A percentile compares a stretch with the other conserved stretches of the same genome.
Evolutionary conservation across 2,113 vertebrate genomes (phyloP).

Genomic region (Prietella phreatophila): DNA sequence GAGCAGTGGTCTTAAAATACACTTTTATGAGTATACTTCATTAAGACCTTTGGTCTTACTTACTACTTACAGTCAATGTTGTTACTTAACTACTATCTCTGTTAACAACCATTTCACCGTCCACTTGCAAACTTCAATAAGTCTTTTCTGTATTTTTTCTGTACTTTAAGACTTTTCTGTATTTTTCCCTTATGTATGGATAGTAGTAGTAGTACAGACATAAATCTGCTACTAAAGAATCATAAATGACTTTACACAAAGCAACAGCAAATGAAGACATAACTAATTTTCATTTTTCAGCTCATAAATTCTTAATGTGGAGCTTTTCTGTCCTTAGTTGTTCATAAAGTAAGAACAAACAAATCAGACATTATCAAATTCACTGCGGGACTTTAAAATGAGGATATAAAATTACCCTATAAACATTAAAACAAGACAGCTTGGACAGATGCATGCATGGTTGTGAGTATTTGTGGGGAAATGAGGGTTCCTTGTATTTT

Average conservation of each 20-base stretch:
- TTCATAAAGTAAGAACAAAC: slow-evolving; percentile 42
- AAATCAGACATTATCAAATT: slow-evolving; percentile 54
- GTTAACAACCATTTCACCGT: slow-evolving; percentile 53
- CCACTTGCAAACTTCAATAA: slow-evolving; percentile 55
- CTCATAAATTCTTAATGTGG: slow-evolving; percentile 33
- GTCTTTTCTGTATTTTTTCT: slow-evolving; percentile 44
- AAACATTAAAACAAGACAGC: background rate
- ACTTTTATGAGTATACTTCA: slow-evolving; percentile 68
- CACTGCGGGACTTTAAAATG: slow-evolving; percentile 17
- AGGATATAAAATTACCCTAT: background rate
- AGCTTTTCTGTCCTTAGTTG: slow-evolving; percentile 14
- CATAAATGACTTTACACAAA: slow-evolving; percentile 40
- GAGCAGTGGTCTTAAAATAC: slow-evolving; percentile 69
- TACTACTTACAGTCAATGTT: slow-evolving; percentile 50
- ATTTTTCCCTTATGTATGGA: slow-evolving; percentile 50
- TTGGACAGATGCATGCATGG: slow-evolving; percentile 28
- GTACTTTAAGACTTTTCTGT: slow-evolving; percentile 45
- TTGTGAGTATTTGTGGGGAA: slow-evolving; percentile 32
- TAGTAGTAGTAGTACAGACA: slow-evolving; percentile 29
- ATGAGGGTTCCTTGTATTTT: slow-evolving; percentile 31
- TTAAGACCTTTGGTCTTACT: slow-evolving; percentile 63
- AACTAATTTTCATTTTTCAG: slow-evolving; percentile 44
- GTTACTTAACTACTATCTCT: slow-evolving; percentile 51
- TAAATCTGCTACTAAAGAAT: slow-evolving; percentile 48
- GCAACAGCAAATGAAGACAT: slow-evolving; percentile 36